Evolutionary conservation across 1,140 invertebrate species (phyloP), one percentile per base, ranked within the genome.

Genomic region (Protaetia brevitarsis): DNA sequence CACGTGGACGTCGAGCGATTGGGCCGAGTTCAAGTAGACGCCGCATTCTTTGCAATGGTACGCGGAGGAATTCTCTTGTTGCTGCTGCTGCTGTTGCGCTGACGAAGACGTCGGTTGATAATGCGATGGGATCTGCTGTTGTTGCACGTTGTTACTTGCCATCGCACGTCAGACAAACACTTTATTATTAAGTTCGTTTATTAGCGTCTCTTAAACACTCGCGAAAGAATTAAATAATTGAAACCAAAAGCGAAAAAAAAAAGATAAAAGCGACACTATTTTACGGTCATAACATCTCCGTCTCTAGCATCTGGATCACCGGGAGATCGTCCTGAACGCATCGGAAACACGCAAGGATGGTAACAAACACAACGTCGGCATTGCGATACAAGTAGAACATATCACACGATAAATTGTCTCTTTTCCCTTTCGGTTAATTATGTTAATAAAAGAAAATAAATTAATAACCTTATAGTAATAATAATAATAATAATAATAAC

Each of bases 1-100:
- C 67, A 91, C 79, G 80, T 93, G 89, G 63, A 91, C 89, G 70
- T 91, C 87, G 56, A 92, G 81, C 37, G 89, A 90, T 67, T 87
- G 87, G 29, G 85, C 82, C 71, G 88, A 87, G 72, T 92, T 89
- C 72, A 92, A 86, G 70, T 83, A 86, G 30, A 92, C 73, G 69
- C 86, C 84, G 80, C 89, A 91, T 76, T 89, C 86, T 74, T 88
- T 87, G 79, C 90, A 92, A 69, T 85, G 83, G 72, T 83, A 82
- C 64, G 84, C 80, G 70, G 78, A 83, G 70, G 79, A 77, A 64
- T 68, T 66, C 8, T 64, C 65, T 69, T 72, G 73, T 66, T 68
- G 79, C 72, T 81, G 79, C 76, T 85, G 82, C 63, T 76, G 76
- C 29, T 71, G 69, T 6, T 72, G 68, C 34, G 68, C 68, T 64